These are phyloP conservation scores for Aspidiotus destructor DNA, from an alignment of 2,888 invertebrate species.

Conservation along the genomic window DNA sequence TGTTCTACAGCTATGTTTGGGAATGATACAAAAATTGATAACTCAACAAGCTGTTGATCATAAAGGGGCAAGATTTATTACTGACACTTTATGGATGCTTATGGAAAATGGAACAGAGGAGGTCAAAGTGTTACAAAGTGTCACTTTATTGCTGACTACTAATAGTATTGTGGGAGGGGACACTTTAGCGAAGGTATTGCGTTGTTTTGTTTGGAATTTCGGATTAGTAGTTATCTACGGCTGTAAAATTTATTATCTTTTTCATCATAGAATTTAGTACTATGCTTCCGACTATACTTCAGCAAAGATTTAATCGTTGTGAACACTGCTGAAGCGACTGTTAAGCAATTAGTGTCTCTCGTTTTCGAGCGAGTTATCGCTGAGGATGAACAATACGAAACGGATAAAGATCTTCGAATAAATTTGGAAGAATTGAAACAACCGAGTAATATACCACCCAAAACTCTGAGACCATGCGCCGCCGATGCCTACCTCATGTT, in stretches of 20 bases:
- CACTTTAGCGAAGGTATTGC: constrained; percentile 72
- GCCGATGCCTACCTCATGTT: constrained; percentile 91
- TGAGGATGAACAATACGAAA: constrained; percentile 52
- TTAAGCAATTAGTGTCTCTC: constrained; percentile 84
- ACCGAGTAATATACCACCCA: constrained; percentile 65
- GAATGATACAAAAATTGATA: constrained; percentile 87
- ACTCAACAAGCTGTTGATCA: constrained; percentile 80
- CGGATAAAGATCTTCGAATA: constrained; percentile 44
- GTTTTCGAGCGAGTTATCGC: constrained; percentile 77
- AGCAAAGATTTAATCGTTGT: constrained; percentile 89
- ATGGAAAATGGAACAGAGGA: constrained; percentile 93
- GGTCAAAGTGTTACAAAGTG: constrained; percentile 90
- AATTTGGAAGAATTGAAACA: constrained; percentile 70
- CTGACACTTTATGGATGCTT: constrained; percentile 83
- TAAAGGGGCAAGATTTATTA: constrained; percentile 85
- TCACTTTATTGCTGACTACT: constrained; percentile 88
- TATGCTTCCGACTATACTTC: constrained; percentile 94
- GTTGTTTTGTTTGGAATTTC: not conserved
- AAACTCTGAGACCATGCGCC: constrained; percentile 76
- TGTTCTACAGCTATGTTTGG: constrained; percentile 67
- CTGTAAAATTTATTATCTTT: constrained; percentile 2
- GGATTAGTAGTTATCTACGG: not conserved
- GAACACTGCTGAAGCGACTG: constrained; percentile 96
- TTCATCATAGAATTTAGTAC: constrained; percentile 66
- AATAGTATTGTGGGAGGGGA: constrained; percentile 91